phyloP scores from a whole-genome alignment of 1,140 invertebrate species.

The Atta colombica region DNA sequence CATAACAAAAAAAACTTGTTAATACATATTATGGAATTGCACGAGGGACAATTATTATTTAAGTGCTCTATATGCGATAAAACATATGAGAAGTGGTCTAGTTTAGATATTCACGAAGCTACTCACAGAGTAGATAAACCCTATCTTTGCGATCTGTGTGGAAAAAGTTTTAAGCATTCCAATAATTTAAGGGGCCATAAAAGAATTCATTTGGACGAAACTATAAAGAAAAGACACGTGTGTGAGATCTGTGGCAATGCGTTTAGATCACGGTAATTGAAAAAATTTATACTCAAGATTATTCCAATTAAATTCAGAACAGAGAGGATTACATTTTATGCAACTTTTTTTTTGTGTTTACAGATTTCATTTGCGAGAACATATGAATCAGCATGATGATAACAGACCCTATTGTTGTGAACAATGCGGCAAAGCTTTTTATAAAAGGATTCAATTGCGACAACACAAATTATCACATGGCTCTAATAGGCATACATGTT shows the following conservation, averaged over 20 bases:
- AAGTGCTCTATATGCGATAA: conserved; percentile 80
- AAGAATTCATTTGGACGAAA: conserved; percentile 81
- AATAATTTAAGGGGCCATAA: conserved; percentile 84
- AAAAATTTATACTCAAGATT: conserved; percentile 17
- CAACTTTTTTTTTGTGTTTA: conserved; percentile 41
- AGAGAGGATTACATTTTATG: neutral
- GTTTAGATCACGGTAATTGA: conserved; percentile 80
- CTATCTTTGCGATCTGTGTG: conserved; percentile 86
- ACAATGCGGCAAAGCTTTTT: conserved; percentile 85
- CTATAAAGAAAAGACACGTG: conserved; percentile 78
- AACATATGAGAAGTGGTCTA: conserved; percentile 80
- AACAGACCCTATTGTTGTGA: conserved; percentile 84
- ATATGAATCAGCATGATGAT: conserved; percentile 83
- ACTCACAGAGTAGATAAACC: conserved; percentile 82
- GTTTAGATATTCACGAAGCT: conserved; percentile 82
- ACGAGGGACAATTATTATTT: conserved; percentile 74
- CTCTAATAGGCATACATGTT: conserved; percentile 78
- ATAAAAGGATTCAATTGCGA: conserved; percentile 82
- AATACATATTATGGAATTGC: conserved; percentile 77
- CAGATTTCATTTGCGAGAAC: conserved; percentile 84
- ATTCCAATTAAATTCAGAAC: conserved; percentile 29
- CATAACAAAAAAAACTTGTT: conserved; percentile 76
- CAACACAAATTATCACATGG: conserved; percentile 82
- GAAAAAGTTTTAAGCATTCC: conserved; percentile 87
- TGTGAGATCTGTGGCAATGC: conserved; percentile 80